Evolutionary conservation across 2,113 vertebrate genomes (phyloP), one percentile per base, ranked within the genome.

Genomic region (Ptychochromis oligacanthus): DNA sequence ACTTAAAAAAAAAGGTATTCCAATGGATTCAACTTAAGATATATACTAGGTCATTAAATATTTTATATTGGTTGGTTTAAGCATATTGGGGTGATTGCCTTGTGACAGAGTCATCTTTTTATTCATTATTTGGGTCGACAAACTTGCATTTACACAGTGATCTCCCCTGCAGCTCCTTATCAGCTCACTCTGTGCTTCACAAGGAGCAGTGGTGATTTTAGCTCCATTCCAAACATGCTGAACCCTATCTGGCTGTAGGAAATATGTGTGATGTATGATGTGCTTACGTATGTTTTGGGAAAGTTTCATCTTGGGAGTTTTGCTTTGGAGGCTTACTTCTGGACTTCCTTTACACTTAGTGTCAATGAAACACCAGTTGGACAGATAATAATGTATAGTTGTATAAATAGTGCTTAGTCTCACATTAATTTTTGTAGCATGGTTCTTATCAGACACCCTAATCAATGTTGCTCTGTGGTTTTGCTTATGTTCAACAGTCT

Each of bases 111-210:
- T 57, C 26, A 54, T 46, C 4, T 75, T 54, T 82, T 57, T 56
- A 14, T 56, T 61, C 62, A 11, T 6, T 34, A 40, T 34, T 59
- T 83, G 22, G 1, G 6, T 72, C 49, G 54, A 57, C 20, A 77
- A 54, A 15, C 18, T 13, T 38, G 7, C 11, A 61, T 74, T 79
- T 49, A 74, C 59, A 74, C 56, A 31, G 67, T 34, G 9, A 61
- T 61, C 75, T 67, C 61, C 26, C 11, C 28, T 65, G 60, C 52
- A 28, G 49, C 55, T 2, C 1, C 31, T 52, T 72, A 79, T 72
- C 56, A 83, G 22, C 64, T 28, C 75, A 40, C 46, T 52, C 60
- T 40, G 56, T 36, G 11, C 65, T 78, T 78, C 56, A 67, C 81
- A 60, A 57, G 28, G 43, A 72, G 24, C 43, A 72, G 26, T 20